A percentile compares a stretch with the other conserved stretches of the same genome.
phyloP scores from a whole-genome alignment of 2,888 invertebrate genomes.

The Oxyscelio sp. region DNA sequence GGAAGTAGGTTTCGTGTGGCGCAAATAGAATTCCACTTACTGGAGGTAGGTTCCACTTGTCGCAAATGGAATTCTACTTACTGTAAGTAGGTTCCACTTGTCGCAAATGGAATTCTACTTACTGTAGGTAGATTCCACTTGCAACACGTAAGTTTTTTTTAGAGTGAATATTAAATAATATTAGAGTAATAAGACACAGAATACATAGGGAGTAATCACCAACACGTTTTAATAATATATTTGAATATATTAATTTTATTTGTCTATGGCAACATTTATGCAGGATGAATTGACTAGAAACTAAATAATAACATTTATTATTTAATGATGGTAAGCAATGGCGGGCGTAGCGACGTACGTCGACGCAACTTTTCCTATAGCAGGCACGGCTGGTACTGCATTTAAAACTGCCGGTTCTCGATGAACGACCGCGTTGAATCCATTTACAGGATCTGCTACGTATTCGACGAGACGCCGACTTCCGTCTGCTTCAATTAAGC shows the following conservation, averaged over 20 bases:
- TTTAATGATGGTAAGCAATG: constrained; percentile 75
- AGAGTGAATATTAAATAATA: too few relatives aligned
- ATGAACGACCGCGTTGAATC: constrained; percentile 70
- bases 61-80: too few relatives aligned
- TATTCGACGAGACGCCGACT: constrained; percentile 82
- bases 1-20: too few relatives aligned
- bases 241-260: neutral
- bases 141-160: too few relatives aligned
- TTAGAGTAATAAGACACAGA: too few relatives aligned
- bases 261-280: constrained; percentile 37
- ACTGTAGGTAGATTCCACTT: too few relatives aligned
- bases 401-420: constrained; percentile 51
- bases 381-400: neutral
- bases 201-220: too few relatives aligned
- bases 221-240: too few relatives aligned
- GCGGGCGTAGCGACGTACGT: constrained; percentile 69
- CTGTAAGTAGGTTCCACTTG: too few relatives aligned
- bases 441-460: constrained; percentile 80
- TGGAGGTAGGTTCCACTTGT: too few relatives aligned
- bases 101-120: too few relatives aligned
- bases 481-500: constrained; percentile 82
- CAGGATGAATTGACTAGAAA: constrained; percentile 73
- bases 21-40: too few relatives aligned
- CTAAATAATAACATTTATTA: constrained; percentile 49
- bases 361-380: constrained; percentile 42